Base-by-base conservation (phyloP, 2,888 invertebrate species). In the Spialia ferax region DNA sequence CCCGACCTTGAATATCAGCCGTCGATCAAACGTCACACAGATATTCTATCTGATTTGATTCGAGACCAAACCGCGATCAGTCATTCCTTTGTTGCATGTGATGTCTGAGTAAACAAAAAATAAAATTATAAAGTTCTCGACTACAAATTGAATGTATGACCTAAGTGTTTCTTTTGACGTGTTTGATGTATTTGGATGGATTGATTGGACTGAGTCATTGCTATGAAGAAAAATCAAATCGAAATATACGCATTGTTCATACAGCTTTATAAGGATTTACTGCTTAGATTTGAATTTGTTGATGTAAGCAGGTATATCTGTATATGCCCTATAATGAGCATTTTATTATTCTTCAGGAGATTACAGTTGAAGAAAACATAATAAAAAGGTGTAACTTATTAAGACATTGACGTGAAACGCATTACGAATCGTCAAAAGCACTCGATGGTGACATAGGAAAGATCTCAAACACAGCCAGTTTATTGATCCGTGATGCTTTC, bases 21-120 rank as follows among this genome's bases (percentile, higher is more conserved):
- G 91, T 92, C 92, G 88, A 91, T 92, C 92, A 93, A 83, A 88
- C 81, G 90, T 88, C 91, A 87, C 71, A 73, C 70, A 74, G 71
- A 77, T 74, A 76, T 74, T 75, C 73, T 79, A 77, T 84, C 83
- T 82, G 82, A 82, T 78, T 73, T 69, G 71, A 75, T 75, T 65
- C 69, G 69, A 67, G 70, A 59, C 54, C 63, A 78, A 78, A 79
- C 80, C 79, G 77, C 81, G 81, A 87, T 89, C 89, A 89, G 85
- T 90, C 86, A 88, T 83, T 84, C 81, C 81, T 83, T 89, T 87
- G 73, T 77, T 71, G 69, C 69, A 6, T 57, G 62, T 70, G 71
- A 70, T 71, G 70, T 74, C 75, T 75, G 72, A 70, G 70, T 73
- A 75, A 74, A 76, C 71, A 75, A 74, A 75, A 75, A 69, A 68